Percentiles rank a stretch among this genome's conserved stretches.
These are phyloP conservation scores for Cristatella mucedo DNA, from an alignment of 2,888 invertebrate genomes.

Conservation along the genomic window DNA sequence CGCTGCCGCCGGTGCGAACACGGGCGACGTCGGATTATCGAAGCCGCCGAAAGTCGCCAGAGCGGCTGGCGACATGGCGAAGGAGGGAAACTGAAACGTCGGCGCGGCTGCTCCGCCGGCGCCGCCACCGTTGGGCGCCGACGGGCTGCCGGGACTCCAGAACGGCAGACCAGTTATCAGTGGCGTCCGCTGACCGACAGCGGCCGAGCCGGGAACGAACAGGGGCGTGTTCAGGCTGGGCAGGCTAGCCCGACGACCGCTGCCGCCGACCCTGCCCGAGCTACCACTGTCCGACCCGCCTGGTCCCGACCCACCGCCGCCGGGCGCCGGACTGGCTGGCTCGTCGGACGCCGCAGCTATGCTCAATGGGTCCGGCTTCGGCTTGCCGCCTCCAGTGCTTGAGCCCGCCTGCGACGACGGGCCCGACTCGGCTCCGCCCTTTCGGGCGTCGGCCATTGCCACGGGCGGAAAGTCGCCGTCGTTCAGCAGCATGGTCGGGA, in stretches of 20 bases:
- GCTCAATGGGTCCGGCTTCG: constrained; percentile 6
- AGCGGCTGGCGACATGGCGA: constrained; percentile 13
- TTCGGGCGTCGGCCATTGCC: too few species aligned
- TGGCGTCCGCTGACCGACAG: constrained; percentile 23
- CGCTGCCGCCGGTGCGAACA: constrained; percentile 12
- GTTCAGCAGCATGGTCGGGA: too few species aligned
- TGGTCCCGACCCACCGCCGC: too few species aligned
- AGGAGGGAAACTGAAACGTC: constrained; percentile 27
- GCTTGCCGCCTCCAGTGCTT: too few species aligned
- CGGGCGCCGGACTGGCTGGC: background rate
- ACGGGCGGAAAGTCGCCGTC: too few species aligned
- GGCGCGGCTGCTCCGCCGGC: constrained; percentile 13
- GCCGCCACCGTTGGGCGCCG: constrained; percentile 26
- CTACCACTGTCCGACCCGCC: too few species aligned
- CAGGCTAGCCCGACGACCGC: constrained; percentile 10
- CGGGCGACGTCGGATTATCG: constrained; percentile 15
- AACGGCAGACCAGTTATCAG: constrained; percentile 30
- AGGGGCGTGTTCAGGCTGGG: constrained; percentile 21
- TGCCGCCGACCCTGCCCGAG: too few species aligned
- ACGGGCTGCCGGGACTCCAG: constrained; percentile 37
- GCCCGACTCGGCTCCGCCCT: too few species aligned
- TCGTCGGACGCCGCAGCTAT: constrained; percentile 7
- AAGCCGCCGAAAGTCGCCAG: constrained; percentile 14
- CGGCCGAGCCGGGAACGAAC: constrained; percentile 21
- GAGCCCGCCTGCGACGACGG: too few species aligned